Base-by-base conservation (phyloP, 64 coral and sea anemone genomes). In the Acropora yongei region DNA sequence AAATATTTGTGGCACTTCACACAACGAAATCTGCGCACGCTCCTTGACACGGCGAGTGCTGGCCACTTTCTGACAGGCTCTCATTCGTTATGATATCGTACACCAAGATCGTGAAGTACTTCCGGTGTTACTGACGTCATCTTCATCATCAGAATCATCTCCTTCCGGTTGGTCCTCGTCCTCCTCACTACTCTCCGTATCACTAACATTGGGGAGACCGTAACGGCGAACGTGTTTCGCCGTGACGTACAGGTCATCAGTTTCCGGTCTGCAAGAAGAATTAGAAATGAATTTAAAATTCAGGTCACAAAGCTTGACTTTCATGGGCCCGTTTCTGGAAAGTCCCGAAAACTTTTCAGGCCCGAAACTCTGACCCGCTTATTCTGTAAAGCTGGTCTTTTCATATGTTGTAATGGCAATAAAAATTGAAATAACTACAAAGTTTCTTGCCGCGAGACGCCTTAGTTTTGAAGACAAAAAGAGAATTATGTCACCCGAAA, bases 151-250 rank as follows among this genome's bases (percentile, higher is more conserved):
- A 9, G 77, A 93, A 13, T 88, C 88, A 16, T 77, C 86, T 9
- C 79, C 82, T 51, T 90, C 74, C 9, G 67, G 76, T 47, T 85
- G 88, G 81, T 96, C 88, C 10, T 84, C 82, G 3, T 93, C 91
- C 11, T 98, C 97, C 51, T 93, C 96, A 76, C 94, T 98, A 8
- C 82, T 93, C 69, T 98, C 97, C 3, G 97, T 98, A 41, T 98
- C 97, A 48, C 83, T 98, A 43, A 93, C n/a, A n/a, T n/a, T n/a
- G n/a, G 94, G 78, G 41, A 60, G 89, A 53, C 91, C 93, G 94
- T 96, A 98, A 1, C 94, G 91, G 19, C 94, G 91, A 49, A 98
- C 17, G 61, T 98, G 97, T 68, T 98, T 98, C 0, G 94, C 77
- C 7, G 94, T 94, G 61, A 98, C 80, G 57, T 96, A 98, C 5